phyloP scores from a whole-genome alignment of 2,888 invertebrate species.

The Tetragonula carbonaria region DNA sequence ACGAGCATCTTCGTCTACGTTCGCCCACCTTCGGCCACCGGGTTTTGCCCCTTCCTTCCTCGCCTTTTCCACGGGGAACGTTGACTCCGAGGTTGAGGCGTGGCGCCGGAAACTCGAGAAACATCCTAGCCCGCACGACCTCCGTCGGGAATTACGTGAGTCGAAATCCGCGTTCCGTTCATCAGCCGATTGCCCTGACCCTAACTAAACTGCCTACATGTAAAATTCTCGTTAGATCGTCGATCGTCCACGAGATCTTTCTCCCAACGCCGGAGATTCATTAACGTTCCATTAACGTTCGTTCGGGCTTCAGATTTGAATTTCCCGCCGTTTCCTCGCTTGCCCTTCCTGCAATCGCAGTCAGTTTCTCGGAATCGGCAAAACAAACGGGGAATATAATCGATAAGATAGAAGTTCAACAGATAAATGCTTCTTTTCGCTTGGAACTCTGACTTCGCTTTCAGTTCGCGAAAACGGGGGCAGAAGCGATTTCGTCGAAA shows the following conservation, averaged over 20 bases:
- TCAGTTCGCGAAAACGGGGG: too few species aligned
- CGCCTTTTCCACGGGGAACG: slow-evolving; percentile 56
- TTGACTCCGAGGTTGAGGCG: slow-evolving; percentile 62
- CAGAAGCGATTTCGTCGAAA: too few species aligned
- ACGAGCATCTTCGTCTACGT: slow-evolving; percentile 46
- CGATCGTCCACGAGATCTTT: not conserved
- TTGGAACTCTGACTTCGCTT: too few species aligned
- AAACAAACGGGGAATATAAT: too few species aligned
- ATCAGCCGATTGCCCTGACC: not conserved
- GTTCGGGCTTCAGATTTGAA: too few species aligned
- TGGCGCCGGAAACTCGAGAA: slow-evolving; percentile 66
- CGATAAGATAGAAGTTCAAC: too few species aligned
- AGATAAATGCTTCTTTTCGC: too few species aligned
- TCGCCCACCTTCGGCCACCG: slow-evolving; percentile 46
- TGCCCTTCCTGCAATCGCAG: too few species aligned
- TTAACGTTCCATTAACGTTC: too few species aligned
- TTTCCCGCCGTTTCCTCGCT: too few species aligned
- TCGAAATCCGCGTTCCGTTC: slow-evolving; percentile 31
- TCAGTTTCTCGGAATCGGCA: too few species aligned
- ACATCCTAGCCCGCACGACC: slow-evolving; percentile 63
- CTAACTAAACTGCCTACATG: not conserved
- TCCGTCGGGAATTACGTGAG: slow-evolving; percentile 47
- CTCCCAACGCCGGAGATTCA: not conserved
- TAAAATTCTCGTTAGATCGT: not conserved
- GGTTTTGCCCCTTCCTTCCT: slow-evolving; percentile 45